Conservation (phyloP, 1,140 invertebrate genomes). For the Ceratosolen solmsi region DNA sequence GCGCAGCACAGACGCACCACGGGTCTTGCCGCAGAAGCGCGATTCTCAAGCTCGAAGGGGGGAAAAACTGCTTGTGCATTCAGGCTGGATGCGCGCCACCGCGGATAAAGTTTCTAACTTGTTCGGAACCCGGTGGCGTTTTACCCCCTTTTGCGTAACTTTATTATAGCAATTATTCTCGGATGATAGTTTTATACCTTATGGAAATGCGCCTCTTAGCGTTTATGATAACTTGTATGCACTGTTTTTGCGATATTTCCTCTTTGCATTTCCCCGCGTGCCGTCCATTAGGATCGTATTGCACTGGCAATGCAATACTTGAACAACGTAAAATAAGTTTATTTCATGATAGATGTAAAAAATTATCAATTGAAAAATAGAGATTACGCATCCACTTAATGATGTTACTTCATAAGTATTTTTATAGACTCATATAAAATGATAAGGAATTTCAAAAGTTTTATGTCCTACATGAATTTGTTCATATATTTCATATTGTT, state of each 20-base stretch:
- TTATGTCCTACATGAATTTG: no score
- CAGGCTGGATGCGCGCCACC: background rate
- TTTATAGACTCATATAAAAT: background rate
- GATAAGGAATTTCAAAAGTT: background rate
- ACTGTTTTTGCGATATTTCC: background rate
- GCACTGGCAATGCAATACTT: background rate
- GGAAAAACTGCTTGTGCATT: no score
- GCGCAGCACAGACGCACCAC: no score
- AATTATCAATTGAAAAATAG: background rate
- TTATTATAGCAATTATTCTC: constrained; percentile 15
- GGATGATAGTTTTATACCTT: constrained; percentile 20
- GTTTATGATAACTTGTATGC: background rate
- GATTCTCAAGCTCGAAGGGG: no score
- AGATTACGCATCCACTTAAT: background rate
- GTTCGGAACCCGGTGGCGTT: constrained; percentile 1
- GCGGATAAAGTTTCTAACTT: background rate
- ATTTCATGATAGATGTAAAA: background rate
- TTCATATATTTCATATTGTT: no score
- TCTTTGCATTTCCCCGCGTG: no score
- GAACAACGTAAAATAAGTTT: background rate
- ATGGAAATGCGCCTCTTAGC: constrained; percentile 3
- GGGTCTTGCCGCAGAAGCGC: no score
- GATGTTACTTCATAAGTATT: background rate
- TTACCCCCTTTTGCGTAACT: constrained; percentile 1
- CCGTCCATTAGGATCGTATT: constrained; percentile 6